A percentile compares a stretch with the other conserved stretches of the same genome.
Conservation (phyloP, 2,113 vertebrate species). For the Pogonocichla stellata region DNA sequence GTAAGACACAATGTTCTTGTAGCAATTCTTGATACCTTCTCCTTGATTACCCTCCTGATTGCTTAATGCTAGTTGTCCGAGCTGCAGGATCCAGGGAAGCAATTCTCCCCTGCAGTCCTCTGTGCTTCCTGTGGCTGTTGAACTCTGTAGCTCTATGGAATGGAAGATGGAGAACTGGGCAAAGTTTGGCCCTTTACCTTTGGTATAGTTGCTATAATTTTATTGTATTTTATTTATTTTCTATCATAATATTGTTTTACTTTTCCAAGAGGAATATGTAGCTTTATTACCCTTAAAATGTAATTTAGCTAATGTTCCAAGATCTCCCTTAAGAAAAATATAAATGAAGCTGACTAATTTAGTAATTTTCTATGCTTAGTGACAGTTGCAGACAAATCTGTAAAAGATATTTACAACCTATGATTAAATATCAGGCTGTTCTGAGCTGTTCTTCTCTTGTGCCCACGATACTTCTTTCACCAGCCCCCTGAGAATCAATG, state of each 20-base stretch:
- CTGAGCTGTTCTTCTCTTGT: not conserved
- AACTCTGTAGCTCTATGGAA: not conserved
- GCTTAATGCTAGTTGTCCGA: not conserved
- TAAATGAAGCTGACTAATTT: conserved; percentile 27
- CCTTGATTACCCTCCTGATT: not conserved
- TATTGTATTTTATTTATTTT: not conserved
- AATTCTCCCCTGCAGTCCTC: not conserved
- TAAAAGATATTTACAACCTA: conserved; percentile 32
- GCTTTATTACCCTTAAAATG: not conserved
- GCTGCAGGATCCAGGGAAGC: not conserved
- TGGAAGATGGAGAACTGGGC: not conserved
- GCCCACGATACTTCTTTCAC: not conserved
- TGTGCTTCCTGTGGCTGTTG: not conserved
- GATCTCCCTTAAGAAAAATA: not conserved
- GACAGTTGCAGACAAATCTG: not conserved
- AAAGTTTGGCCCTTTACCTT: not conserved
- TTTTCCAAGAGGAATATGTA: not conserved
- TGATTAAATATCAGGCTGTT: conserved; percentile 42
- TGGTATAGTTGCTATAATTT: not conserved
- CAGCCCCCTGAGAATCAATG: not conserved
- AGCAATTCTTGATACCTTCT: not conserved
- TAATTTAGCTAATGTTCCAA: not conserved
- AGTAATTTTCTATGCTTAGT: not conserved
- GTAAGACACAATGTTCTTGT: not conserved
- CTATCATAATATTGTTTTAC: not conserved